Base-by-base conservation (phyloP, 1,140 invertebrate genomes). In the Caerostris extrusa region DNA sequence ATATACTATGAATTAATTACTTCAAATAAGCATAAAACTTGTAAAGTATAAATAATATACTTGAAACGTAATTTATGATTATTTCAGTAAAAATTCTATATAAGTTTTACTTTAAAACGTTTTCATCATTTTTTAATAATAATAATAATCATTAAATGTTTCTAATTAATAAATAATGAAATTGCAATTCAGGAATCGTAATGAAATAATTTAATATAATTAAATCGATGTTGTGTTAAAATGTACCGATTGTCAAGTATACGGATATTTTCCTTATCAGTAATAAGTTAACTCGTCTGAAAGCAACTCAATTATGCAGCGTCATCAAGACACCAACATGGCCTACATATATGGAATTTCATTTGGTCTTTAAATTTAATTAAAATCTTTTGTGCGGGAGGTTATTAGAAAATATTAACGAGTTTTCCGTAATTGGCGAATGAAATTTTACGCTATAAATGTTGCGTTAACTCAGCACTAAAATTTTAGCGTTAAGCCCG, bases 371-470 rank as follows among this genome's bases (percentile, higher is more conserved):
- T 83, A 57, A 58, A 19, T 34, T 56, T 83, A 58, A 83, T 83
- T 83, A 19, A 58, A 83, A 10, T 58, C 77, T 82, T 10, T 55
- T 83, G 56, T 57, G 19, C 12, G 57, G 56, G 56, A 57, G 82
- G 82, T 83, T 83, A 58, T 83, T 83, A 34, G 55, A 34, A 57
- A 83, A 83, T 83, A 83, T 58, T 83, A 83, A 83, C 82, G 82
- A 58, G 55, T 57, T 5, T 82, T 82, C 77, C 50, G 6, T 82
- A 82, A 82, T 53, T 82, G 82, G 55, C 8, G 82, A 57, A 56
- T 17, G 56, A 19, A 77, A 50, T 10, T 17, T 10, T 34, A 34
- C 3, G 67, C 64, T 67, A 6, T 67, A 17, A 64, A 64, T 17
- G 61, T 34, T 34, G 19, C 69, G 19, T 53, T 53, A 53, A 77